Base-by-base conservation (phyloP, 92 coral and sea anemone species). In the Epizoanthus ramosus region DNA sequence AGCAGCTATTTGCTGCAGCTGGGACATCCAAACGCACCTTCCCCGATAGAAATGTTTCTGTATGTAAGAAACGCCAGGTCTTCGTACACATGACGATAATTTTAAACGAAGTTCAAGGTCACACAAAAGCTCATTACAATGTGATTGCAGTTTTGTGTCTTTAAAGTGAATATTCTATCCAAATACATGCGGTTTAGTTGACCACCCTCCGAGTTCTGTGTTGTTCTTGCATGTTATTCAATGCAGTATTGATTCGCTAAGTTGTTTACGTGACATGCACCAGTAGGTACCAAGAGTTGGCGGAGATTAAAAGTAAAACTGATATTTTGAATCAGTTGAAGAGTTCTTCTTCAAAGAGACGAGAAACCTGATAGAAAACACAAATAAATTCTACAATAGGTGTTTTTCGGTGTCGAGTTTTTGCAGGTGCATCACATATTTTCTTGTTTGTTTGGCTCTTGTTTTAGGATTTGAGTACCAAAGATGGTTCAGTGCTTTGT, bases 221-320 rank as follows among this genome's bases (percentile, higher is more conserved):
- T 35, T 58, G 66, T 59, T 58, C 35, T 75, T 4, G 57, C 57
- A 14, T 10, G 21, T 37, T 17, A 12, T 57, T 28, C 25, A n/a
- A 31, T 71, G 25, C 33, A 23, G 0, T 31, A n/a, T 13, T 6
- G 57, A 60, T 41, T 31, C 25, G 16, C 39, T 5, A 16, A 45
- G 68, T 39, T 75, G 68, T 75, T 75, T 31, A 24, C 45, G 14
- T 10, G 59, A 77, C 52, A 77, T 57, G 71, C 70, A 77, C 63
- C 71, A 66, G 23, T 63, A 23, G 71, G 22, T 35, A 3, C 82
- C 56, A 2, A 21, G 25, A 61, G 52, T 23, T 33, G 17, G 37
- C 8, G 59, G 71, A 39, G 81, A 77, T 77, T 61, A 77, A 23
- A 52, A 77, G 61, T 61, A 77, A 23, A 52, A 41, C 57, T 21